phyloP scores from a whole-genome alignment of 1,140 invertebrate genomes.

The Trichomalopsis sarcophagae region DNA sequence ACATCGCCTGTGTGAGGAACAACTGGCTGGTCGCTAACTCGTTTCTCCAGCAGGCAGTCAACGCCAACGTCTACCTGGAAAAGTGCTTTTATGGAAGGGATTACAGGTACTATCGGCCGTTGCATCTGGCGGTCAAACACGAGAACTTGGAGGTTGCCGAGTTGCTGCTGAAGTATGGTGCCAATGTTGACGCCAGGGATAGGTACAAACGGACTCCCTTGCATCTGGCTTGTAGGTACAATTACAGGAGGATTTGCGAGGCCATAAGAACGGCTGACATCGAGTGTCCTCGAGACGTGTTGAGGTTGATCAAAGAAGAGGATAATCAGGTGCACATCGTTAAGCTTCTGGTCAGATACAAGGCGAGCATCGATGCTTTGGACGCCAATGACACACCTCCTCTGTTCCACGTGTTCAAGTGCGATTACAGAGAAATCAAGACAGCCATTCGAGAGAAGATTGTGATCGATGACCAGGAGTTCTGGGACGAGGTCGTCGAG shows the following conservation, averaged over 20 bases:
- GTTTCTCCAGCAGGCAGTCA: constrained; percentile 16
- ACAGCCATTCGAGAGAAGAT: background rate
- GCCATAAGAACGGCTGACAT: background rate
- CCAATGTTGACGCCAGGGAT: constrained; percentile 37
- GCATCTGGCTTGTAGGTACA: constrained; percentile 40
- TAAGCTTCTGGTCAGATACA: constrained; percentile 14
- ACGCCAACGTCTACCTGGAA: constrained; percentile 35
- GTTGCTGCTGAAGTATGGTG: constrained; percentile 35
- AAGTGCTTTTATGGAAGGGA: constrained; percentile 40
- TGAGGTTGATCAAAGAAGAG: background rate
- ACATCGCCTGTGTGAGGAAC: constrained; percentile 40
- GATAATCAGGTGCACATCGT: constrained; percentile 37
- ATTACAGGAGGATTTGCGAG: constrained; percentile 20
- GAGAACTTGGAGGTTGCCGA: constrained; percentile 34
- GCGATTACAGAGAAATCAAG: background rate
- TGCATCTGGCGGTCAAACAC: constrained; percentile 32
- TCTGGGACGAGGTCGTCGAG: background rate
- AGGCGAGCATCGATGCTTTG: constrained; percentile 6
- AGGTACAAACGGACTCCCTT: constrained; percentile 17
- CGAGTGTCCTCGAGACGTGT: background rate
- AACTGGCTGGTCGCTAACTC: constrained; percentile 11
- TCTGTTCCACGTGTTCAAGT: constrained; percentile 39
- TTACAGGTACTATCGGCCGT: constrained; percentile 30
- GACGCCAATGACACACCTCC: constrained; percentile 35
- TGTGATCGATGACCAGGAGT: background rate